phyloP scores from a whole-genome alignment of 2,888 invertebrate species.

The Hemaris fuciformis region DNA sequence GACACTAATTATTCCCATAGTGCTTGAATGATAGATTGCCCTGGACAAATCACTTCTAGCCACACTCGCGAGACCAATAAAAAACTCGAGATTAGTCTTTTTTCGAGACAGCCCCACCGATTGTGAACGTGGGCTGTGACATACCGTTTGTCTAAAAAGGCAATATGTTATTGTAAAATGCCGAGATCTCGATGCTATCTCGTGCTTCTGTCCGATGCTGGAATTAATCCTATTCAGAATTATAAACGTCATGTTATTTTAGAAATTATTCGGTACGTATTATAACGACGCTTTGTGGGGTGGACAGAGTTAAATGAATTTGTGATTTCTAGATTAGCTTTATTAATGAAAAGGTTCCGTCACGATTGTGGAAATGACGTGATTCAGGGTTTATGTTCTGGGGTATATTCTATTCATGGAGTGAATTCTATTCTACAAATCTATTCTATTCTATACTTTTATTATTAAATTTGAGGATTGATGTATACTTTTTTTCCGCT shows the following conservation, averaged over 20 bases:
- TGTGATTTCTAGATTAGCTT: neutral
- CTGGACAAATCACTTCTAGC: conserved; percentile 79
- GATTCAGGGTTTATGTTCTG: no score
- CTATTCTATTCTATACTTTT: no score
- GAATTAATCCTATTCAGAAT: conserved; percentile 59
- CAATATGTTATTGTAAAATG: conserved; percentile 61
- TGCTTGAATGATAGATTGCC: conserved; percentile 79
- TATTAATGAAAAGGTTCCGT: neutral
- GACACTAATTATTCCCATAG: conserved; percentile 82
- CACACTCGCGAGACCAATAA: conserved; percentile 66
- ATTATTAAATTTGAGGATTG: no score
- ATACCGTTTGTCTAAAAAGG: conserved; percentile 59
- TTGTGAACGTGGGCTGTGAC: conserved; percentile 63
- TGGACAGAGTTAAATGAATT: neutral
- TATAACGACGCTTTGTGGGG: neutral
- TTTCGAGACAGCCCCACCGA: conserved; percentile 57
- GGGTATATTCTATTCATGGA: no score
- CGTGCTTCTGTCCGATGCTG: conserved; percentile 59
- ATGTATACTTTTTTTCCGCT: no score
- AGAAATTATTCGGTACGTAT: neutral
- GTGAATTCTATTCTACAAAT: no score
- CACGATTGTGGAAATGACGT: neutral
- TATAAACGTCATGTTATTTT: conserved; percentile 29
- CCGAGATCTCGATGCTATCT: conserved; percentile 57
- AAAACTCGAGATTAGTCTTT: conserved; percentile 72